Base-by-base conservation (phyloP, 1,140 invertebrate species). In the Drosophila kanapiae region DNA sequence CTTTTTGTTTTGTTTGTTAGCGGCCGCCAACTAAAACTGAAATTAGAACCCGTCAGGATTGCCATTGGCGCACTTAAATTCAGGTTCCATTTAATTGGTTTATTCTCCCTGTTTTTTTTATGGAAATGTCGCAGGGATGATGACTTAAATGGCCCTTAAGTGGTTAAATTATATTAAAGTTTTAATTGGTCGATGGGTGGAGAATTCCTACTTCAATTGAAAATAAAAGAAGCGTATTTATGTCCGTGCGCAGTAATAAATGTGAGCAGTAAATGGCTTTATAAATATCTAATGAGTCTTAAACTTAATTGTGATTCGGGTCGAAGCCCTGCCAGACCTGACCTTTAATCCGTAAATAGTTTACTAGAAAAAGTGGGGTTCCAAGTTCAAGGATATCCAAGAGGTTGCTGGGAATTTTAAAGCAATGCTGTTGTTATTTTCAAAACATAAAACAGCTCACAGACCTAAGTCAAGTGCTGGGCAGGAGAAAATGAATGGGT, bases 1-100 rank as follows among this genome's bases (percentile, higher is more conserved):
- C 16, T 29, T 29, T 48, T 51, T 45, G 23, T 82, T 74, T 59
- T 67, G 62, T 71, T 79, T 79, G 78, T 64, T 51, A 65, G 37
- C 14, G 23, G 8, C 7, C n/a, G 37, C 42, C 31, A 62, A 62
- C 56, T 72, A 42, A 65, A 76, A 79, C 67, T 35, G 56, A 60
- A 74, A 74, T 74, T 74, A 72, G 53, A 80, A 40, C 63, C 48
- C 6, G 42, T 27, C 62, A 38, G 70, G 62, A 75, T 57, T 59
- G 60, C 60, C 47, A 69, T 59, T 77, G 53, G 51, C 76, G 68
- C 58, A 72, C 76, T 80, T 81, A 51, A 71, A 72, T 84, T 57
- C 74, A 16, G 51, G 68, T 74, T 48, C 60, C 29, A 59, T 75
- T 80, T 62, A 70, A 80, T 68, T 74, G 57, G 43, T 9, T 61